These are phyloP conservation scores for Drosophila mimica DNA, from an alignment of 2,888 invertebrate genomes.

Conservation along the genomic window DNA sequence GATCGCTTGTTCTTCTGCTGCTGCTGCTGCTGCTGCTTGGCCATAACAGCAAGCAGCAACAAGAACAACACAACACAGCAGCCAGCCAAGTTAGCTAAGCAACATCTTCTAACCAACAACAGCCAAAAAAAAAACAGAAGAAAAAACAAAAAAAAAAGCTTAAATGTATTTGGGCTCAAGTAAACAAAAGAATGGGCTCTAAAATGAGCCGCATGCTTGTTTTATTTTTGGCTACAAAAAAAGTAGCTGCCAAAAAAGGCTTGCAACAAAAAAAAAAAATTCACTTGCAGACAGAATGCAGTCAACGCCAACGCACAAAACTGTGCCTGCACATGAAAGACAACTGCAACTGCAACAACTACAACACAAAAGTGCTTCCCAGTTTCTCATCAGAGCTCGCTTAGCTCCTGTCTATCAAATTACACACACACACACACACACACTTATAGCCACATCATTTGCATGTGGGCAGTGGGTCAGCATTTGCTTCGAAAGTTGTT, in stretches of 20 bases:
- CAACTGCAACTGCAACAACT: slow-evolving; percentile 30
- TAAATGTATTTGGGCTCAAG: slow-evolving; percentile 65
- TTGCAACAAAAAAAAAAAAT: slow-evolving; percentile 26
- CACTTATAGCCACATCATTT: slow-evolving; percentile 52
- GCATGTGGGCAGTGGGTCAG: slow-evolving; percentile 77
- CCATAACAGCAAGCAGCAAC: slow-evolving; percentile 26
- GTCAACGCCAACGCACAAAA: slow-evolving; percentile 75
- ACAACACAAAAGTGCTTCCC: slow-evolving; percentile 42
- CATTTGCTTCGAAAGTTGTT: slow-evolving; percentile 55
- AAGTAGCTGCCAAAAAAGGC: slow-evolving; percentile 60
- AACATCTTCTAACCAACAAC: slow-evolving; percentile 40
- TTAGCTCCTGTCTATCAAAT: slow-evolving; percentile 49
- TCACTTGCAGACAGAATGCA: slow-evolving; percentile 52
- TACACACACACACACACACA: slow-evolving; percentile 12
- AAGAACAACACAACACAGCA: slow-evolving; percentile 7
- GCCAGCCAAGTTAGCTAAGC: slow-evolving; percentile 47
- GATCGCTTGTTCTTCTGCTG: slow-evolving; percentile 71
- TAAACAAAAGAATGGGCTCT: slow-evolving; percentile 67
- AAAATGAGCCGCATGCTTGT: slow-evolving; percentile 47
- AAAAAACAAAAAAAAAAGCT: slow-evolving; percentile 34
- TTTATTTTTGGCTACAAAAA: slow-evolving; percentile 56
- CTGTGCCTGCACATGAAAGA: slow-evolving; percentile 46
- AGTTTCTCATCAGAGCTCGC: slow-evolving; percentile 26
- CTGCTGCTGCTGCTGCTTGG: slow-evolving; percentile 4
- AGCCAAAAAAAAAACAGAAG: neutral